These are phyloP conservation scores for Cromileptes altivelis DNA, from an alignment of 2,113 vertebrate species.

Conservation along the genomic window DNA sequence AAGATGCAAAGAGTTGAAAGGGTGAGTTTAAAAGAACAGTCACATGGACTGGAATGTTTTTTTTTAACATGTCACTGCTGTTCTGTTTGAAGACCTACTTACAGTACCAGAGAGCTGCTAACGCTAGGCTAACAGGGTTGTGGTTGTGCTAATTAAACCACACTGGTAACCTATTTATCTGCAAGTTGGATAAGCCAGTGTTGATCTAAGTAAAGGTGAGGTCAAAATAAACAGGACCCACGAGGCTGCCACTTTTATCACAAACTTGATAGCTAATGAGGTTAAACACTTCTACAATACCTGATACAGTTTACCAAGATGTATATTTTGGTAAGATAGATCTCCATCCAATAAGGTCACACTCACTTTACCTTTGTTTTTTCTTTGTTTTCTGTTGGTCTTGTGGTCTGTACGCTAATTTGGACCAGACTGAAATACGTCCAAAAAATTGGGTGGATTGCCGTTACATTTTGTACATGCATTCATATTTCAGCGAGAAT, in stretches of 20 bases:
- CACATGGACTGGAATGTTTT: conserved; percentile 5
- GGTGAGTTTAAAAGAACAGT: conserved; percentile 69
- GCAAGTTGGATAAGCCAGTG: not conserved
- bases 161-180: conserved; percentile 22
- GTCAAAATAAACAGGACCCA: not conserved
- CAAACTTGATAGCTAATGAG: not conserved
- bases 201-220: conserved; percentile 12
- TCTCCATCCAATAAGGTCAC: not conserved
- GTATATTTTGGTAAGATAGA: not conserved
- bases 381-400: not conserved
- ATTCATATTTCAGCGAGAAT: not conserved
- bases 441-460: not conserved
- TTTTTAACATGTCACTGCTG: not conserved
- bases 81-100: conserved; percentile 22
- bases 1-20: conserved; percentile 69
- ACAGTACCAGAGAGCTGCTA: conserved; percentile 9
- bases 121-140: conserved; percentile 25
- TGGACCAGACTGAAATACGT: not conserved
- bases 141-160: conserved; percentile 22
- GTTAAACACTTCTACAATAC: not conserved
- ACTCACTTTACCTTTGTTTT: too few relatives aligned
- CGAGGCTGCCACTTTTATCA: not conserved
- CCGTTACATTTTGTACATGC: not conserved
- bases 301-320: not conserved
- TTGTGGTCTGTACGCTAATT: not conserved